Evolutionary conservation across 2,797 vertebrate genomes (phyloP), one percentile per base, ranked within the genome.

Genomic region (Enteromius argenteus): DNA sequence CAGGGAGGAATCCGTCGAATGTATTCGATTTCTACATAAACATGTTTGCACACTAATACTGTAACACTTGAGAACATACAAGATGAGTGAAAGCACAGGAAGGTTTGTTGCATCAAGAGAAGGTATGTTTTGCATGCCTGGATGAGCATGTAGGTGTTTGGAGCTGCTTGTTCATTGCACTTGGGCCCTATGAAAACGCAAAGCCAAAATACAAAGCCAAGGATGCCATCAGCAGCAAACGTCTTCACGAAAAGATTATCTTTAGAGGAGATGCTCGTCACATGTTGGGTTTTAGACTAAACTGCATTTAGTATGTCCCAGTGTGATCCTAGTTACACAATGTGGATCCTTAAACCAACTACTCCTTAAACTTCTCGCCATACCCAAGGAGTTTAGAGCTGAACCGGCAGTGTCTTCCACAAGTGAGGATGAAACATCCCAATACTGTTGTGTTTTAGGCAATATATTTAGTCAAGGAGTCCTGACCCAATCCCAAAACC

Each of bases 331-430:
- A 17, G 85, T 71, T 62, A 62, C 74, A 80, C 69, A 84, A 88
- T 85, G 84, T 79, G 78, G 79, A 86, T 74, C 39, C 83, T 90
- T 88, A 87, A 49, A 87, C 84, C 88, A 86, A 44, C 58, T 73
- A 32, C 30, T 85, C 86, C 66, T 80, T 53, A 85, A 88, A 85
- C 49, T 84, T 44, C 10, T 68, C 73, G 30, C 79, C 77, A 80
- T 84, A 81, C 44, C 58, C 53, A 58, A 86, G 82, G 82, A 72
- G 74, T 66, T 73, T 23, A 69, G 46, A 60, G 74, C 68, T 78
- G 78, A 86, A 58, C 0, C 27, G 58, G 89, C 88, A 82, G 92
- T 66, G 94, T 96, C 93, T 95, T 95, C 93, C 94, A 91, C 81
- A 85, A 81, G 76, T 83, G 56, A 91, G 88, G 83, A 73, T 85